Conservation (phyloP, 2,113 vertebrate species). For the Pachypanchax playfairii region DNA sequence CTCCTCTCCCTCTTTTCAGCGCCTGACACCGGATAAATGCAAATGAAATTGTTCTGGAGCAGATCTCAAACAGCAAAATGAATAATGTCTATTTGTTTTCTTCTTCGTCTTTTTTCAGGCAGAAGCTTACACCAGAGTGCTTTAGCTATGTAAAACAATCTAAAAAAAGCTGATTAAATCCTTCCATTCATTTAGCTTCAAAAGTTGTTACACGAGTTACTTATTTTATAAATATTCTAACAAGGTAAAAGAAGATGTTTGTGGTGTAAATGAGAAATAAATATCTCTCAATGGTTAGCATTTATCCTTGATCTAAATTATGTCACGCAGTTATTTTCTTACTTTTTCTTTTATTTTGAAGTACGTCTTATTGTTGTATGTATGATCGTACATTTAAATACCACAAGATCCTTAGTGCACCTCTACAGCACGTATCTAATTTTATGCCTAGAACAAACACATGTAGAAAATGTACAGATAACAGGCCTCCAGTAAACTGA, state of each 20-base stretch:
- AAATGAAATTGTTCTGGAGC: constrained; percentile 77
- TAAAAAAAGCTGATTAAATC: not conserved
- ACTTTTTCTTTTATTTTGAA: not conserved
- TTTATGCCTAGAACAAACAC: not conserved
- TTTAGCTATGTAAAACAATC: constrained; percentile 1
- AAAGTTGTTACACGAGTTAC: constrained; percentile 21
- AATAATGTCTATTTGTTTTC: constrained; percentile 67
- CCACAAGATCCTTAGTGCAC: not conserved
- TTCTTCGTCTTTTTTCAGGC: constrained; percentile 23
- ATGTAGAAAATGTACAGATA: constrained; percentile 16
- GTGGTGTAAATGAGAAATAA: not conserved
- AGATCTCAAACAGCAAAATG: constrained; percentile 64
- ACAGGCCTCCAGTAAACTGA: constrained; percentile 10
- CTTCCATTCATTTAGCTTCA: not conserved
- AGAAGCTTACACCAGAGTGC: constrained; percentile 12
- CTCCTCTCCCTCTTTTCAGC: constrained; percentile 55
- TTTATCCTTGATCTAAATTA: constrained; percentile 4
- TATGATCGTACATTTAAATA: constrained; percentile 11
- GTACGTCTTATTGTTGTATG: not conserved
- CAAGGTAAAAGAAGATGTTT: constrained; percentile 6
- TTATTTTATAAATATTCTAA: constrained; percentile 1
- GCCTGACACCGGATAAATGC: constrained; percentile 73
- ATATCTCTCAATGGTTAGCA: not conserved
- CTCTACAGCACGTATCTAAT: not conserved
- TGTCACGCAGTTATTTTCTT: not conserved